Evolutionary conservation across 2,113 vertebrate genomes (phyloP).

Genomic region (Melanotaenia duboulayi): DNA sequence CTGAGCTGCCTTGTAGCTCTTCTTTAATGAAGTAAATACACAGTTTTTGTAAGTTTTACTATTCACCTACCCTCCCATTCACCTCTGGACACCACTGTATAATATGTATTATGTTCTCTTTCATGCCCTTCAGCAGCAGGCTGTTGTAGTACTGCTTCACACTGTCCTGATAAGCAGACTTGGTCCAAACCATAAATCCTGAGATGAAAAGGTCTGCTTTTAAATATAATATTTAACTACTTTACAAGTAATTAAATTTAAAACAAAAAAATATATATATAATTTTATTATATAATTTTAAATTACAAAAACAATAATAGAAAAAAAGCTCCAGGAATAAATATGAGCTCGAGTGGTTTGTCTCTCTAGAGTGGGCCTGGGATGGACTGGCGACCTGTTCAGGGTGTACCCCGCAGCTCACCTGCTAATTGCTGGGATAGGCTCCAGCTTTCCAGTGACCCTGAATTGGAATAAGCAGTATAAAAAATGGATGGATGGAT

Average conservation of each 20-base stretch:
- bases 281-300: too few species aligned
- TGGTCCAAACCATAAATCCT: constrained; percentile 47
- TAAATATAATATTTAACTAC: constrained; percentile 28
- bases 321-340: background rate
- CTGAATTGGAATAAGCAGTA: too few species aligned
- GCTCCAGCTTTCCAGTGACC: too few species aligned
- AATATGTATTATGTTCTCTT: constrained; percentile 66
- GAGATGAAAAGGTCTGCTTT: constrained; percentile 34
- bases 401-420: too few species aligned
- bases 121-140: constrained; percentile 65
- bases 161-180: constrained; percentile 39
- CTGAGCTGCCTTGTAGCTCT: background rate
- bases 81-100: constrained; percentile 58
- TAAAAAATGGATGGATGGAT: background rate
- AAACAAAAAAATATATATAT: too few species aligned
- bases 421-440: too few species aligned
- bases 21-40: constrained; percentile 15
- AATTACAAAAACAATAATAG: background rate
- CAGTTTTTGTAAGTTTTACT: constrained; percentile 38
- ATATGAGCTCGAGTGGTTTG: too few species aligned
- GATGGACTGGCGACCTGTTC: too few species aligned
- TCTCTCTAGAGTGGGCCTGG: too few species aligned
- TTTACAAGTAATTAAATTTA: constrained; percentile 21
- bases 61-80: constrained; percentile 47
- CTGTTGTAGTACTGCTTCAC: constrained; percentile 44